Percentiles rank a stretch among this genome's conserved stretches.
Conservation (phyloP, 2,797 vertebrate species). For the Sciurus carolinensis region DNA sequence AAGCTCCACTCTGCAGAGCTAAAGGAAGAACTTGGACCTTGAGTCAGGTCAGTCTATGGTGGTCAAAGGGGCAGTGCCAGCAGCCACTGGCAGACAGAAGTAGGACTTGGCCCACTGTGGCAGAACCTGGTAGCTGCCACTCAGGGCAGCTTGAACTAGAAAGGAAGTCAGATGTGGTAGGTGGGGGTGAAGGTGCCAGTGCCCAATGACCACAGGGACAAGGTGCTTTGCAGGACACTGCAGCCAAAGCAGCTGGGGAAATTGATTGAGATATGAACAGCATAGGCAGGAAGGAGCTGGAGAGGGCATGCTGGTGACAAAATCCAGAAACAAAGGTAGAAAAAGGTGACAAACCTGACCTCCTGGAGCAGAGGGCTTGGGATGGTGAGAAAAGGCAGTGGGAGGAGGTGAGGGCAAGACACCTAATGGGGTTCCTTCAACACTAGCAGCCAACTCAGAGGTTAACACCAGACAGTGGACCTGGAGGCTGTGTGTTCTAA, state of each 20-base stretch:
- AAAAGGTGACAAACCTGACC: not conserved
- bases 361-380: not conserved
- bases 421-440: rapidly evolving
- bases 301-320: rapidly evolving
- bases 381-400: not conserved
- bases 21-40: not conserved
- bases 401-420: not conserved
- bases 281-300: too few species aligned
- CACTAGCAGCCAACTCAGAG: not conserved
- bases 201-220: not conserved
- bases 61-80: not conserved
- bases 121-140: not conserved
- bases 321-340: not conserved
- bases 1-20: not conserved
- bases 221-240: rapidly evolving
- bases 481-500: not conserved
- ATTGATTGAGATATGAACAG: not conserved
- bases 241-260: not conserved
- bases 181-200: not conserved
- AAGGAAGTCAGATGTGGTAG: not conserved
- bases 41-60: not conserved
- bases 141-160: not conserved
- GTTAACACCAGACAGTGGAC: not conserved
- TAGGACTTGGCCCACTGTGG: not conserved
- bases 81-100: not conserved